These are phyloP conservation scores for Lamprologus callipterus DNA, from an alignment of 2,113 vertebrate genomes.

Conservation along the genomic window DNA sequence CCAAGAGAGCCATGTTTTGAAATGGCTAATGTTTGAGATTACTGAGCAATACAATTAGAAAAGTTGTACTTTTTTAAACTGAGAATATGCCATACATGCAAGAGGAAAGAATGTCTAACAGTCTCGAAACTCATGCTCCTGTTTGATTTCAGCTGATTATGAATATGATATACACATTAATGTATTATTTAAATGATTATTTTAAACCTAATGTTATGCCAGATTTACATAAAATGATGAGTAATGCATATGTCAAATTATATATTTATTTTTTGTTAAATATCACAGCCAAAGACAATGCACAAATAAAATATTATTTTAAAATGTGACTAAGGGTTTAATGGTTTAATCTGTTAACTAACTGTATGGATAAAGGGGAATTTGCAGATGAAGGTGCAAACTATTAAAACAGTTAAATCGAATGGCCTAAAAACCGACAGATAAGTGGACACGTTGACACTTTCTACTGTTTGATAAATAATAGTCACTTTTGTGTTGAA, in stretches of 20 bases:
- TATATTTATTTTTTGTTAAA: background rate
- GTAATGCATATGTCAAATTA: background rate
- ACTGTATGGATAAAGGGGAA: background rate
- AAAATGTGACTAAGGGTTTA: background rate
- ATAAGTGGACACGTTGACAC: background rate
- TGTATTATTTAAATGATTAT: background rate
- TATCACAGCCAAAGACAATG: background rate
- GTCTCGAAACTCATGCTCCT: background rate
- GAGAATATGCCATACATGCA: background rate
- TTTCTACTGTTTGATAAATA: rapidly evolving
- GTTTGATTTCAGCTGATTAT: background rate
- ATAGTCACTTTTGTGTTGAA: background rate
- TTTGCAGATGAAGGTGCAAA: background rate
- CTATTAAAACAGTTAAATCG: background rate
- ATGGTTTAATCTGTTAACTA: background rate
- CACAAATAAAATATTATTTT: background rate
- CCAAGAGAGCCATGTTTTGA: background rate
- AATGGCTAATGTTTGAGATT: background rate
- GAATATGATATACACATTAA: background rate
- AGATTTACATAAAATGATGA: background rate
- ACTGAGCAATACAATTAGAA: background rate
- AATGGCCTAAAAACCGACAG: background rate
- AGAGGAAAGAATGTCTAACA: background rate
- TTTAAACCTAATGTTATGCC: background rate
- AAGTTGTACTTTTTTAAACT: background rate